Conservation (phyloP, 2,888 invertebrate genomes). For the Hesperia comma region DNA sequence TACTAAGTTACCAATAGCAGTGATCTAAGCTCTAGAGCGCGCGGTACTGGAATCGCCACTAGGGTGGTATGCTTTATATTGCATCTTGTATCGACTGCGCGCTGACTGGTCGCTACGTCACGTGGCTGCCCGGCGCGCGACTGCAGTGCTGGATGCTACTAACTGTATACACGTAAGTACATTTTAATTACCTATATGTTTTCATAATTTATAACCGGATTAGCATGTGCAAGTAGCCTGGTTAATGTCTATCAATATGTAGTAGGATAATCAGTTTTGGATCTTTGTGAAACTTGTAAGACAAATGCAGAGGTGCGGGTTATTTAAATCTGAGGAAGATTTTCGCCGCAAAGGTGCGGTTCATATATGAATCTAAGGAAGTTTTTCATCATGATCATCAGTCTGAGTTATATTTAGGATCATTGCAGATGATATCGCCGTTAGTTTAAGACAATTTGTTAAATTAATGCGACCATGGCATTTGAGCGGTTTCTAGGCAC, state of each 20-base stretch:
- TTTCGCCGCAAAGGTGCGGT: too few relatives aligned
- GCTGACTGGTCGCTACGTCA: conserved; percentile 85
- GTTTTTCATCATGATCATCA: too few relatives aligned
- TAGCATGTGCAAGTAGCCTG: not conserved
- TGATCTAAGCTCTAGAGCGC: conserved; percentile 55
- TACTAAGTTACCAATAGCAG: conserved; percentile 75
- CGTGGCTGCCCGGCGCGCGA: conserved; percentile 85
- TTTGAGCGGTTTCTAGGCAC: too few relatives aligned
- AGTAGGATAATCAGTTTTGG: not conserved
- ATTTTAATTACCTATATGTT: conserved; percentile 40
- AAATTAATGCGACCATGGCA: too few relatives aligned
- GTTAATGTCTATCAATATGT: not conserved
- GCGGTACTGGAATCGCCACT: conserved; percentile 68
- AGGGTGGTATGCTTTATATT: conserved; percentile 83
- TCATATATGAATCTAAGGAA: too few relatives aligned
- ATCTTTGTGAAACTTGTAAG: too few relatives aligned
- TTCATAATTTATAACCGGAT: not conserved
- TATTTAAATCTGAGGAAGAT: too few relatives aligned
- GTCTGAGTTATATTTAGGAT: too few relatives aligned
- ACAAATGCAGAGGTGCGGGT: too few relatives aligned
- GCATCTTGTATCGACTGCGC: conserved; percentile 83
- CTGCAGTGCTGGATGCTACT: conserved; percentile 87
- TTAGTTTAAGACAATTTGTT: too few relatives aligned
- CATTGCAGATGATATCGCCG: too few relatives aligned
- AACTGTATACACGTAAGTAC: conserved; percentile 87